Conservation (phyloP, 2,888 invertebrate species). For the Labia minor region DNA sequence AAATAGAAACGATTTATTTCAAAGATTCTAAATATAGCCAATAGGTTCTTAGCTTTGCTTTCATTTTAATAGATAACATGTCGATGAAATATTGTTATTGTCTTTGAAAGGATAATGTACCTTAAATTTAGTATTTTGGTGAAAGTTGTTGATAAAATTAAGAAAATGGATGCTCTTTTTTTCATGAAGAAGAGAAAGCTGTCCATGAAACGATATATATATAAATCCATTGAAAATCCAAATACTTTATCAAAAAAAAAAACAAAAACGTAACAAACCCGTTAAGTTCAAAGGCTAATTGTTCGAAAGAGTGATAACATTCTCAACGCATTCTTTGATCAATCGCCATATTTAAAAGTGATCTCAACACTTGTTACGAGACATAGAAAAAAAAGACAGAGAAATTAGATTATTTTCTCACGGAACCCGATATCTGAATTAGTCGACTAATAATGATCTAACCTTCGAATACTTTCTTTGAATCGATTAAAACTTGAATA, state of each 20-base stretch:
- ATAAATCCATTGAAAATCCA: neutral
- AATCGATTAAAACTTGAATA: too few relatives aligned
- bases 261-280: constrained; percentile 1
- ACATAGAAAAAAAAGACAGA: neutral
- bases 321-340: neutral
- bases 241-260: neutral
- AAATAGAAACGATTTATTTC: too few relatives aligned
- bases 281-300: constrained; percentile 13
- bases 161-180: neutral
- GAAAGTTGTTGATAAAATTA: neutral
- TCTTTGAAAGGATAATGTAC: too few relatives aligned
- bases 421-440: constrained; percentile 2
- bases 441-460: neutral
- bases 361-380: neutral
- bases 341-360: constrained; percentile 3
- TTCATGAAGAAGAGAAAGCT: neutral
- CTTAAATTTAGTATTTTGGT: neutral
- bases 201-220: neutral
- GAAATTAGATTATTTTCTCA: constrained; percentile 1
- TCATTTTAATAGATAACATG: too few relatives aligned
- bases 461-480: neutral
- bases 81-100: too few relatives aligned
- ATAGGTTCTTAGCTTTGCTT: too few relatives aligned
- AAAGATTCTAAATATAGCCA: too few relatives aligned
- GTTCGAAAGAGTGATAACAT: neutral